Percentiles rank a stretch among this genome's conserved stretches.
phyloP scores from a whole-genome alignment of 1,140 invertebrate species.

The Copidosoma floridanum region DNA sequence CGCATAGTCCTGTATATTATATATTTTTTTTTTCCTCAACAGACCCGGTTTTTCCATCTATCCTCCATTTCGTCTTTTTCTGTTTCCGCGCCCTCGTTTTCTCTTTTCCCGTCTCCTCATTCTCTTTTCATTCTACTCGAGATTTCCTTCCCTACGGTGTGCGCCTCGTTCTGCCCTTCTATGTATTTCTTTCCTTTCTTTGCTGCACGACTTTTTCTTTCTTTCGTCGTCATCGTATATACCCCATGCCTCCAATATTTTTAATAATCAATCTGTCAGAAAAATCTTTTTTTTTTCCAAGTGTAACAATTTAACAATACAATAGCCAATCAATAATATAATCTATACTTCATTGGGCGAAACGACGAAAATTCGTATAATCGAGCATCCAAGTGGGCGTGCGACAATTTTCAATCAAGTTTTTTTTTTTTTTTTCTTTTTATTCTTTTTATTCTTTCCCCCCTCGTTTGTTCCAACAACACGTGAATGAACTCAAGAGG shows the following conservation, averaged over 20 bases:
- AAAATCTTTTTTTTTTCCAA: background rate
- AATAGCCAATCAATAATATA: background rate
- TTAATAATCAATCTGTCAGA: background rate
- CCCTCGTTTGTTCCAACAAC: no score
- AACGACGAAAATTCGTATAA: background rate
- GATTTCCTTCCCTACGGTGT: background rate
- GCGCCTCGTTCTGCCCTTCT: background rate
- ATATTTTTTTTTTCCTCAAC: background rate
- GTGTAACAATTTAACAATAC: no score
- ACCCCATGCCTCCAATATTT: background rate
- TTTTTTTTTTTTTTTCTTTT: background rate
- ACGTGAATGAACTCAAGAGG: background rate
- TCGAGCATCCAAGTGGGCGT: background rate
- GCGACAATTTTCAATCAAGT: background rate
- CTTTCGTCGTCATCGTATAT: background rate
- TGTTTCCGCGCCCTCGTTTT: conserved; percentile 14
- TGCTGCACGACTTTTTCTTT: background rate
- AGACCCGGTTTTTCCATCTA: background rate
- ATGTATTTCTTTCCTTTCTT: background rate
- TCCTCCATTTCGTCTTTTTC: background rate
- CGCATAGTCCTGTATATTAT: background rate
- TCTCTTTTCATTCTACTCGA: conserved; percentile 12
- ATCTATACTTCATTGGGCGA: background rate
- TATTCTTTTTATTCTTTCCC: background rate
- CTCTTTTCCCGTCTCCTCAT: conserved; percentile 9